Percentiles rank a stretch among this genome's conserved stretches.
Evolutionary conservation across 2,113 vertebrate genomes (phyloP).

Genomic region (Megalops atlanticus): DNA sequence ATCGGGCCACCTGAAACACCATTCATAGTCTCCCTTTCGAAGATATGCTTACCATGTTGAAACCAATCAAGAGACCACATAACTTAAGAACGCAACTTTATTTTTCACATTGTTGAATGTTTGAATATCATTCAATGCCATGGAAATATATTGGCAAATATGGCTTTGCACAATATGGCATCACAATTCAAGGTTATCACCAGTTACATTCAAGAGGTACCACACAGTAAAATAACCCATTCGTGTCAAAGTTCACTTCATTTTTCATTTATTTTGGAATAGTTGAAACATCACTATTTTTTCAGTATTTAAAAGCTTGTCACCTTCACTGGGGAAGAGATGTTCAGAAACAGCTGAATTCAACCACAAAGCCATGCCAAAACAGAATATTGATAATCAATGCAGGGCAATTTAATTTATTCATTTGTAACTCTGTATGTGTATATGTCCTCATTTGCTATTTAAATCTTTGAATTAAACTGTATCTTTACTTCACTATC

Average conservation of each 20-base stretch:
- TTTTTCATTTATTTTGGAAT: background rate
- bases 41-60: background rate
- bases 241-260: background rate
- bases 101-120: slow-evolving; percentile 22
- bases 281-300: background rate
- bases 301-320: background rate
- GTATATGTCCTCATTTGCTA: background rate
- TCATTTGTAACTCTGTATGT: background rate
- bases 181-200: slow-evolving; percentile 8
- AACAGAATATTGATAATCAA: too few species aligned
- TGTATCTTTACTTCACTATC: background rate
- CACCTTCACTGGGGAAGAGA: too few species aligned
- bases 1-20: too few species aligned
- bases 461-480: background rate
- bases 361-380: too few species aligned
- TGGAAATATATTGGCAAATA: slow-evolving; percentile 3
- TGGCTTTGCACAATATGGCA: background rate
- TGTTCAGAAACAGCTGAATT: too few species aligned
- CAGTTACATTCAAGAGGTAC: slow-evolving; percentile 24
- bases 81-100: slow-evolving; percentile 18
- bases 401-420: too few species aligned
- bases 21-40: background rate
- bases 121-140: slow-evolving; percentile 7
- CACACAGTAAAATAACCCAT: slow-evolving; percentile 6
- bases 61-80: background rate